Base-by-base conservation (phyloP, 2,113 vertebrate species). In the Sialia sialis region DNA sequence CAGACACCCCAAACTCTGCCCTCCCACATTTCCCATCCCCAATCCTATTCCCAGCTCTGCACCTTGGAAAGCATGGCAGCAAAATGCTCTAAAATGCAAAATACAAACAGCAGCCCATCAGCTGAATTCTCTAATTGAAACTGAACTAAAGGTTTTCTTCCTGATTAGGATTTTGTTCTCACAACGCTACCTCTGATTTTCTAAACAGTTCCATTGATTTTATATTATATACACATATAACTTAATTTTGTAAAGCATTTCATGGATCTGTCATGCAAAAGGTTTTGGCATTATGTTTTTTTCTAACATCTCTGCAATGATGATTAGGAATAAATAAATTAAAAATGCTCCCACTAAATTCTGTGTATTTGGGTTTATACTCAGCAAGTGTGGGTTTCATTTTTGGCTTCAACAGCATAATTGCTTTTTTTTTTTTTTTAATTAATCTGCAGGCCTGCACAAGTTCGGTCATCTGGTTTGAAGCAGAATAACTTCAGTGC, bases 1-100 rank as follows among this genome's bases (percentile, higher is more conserved):
- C 36, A 34, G 30, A 1, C 0, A 16, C 5, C 77, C 29, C 23
- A 27, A 2, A 7, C 38, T 7, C 26, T 1, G 17, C 30, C 10
- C 48, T 55, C 25, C 39, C 60, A 52, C 27, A 1, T 1, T 11
- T 4, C 27, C 13, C 10, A 25, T 4, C 3, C 30, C 36, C 5
- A 7, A 2, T 6, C 41, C 1, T 7, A 10, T 19, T 27, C 10
- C 49, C 77, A 41, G 25, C 1, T 36, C 30, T 29, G 41, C 4
- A 5, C 86, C 51, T 25, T 2, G 11, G 32, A n/a, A 82, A 70
- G 39, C 18, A 2, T 0, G 49, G n/a, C 52, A 67, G 18, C 17
- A 36, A 79, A 46, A 74, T 15, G 32, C n/a, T 18, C 4, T 4
- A 4, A 38, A 13, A 22, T 32, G 81, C 73, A 62, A 18, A 27